phyloP scores from a whole-genome alignment of 92 coral and sea anemone genomes.

The Bergia sp. region DNA sequence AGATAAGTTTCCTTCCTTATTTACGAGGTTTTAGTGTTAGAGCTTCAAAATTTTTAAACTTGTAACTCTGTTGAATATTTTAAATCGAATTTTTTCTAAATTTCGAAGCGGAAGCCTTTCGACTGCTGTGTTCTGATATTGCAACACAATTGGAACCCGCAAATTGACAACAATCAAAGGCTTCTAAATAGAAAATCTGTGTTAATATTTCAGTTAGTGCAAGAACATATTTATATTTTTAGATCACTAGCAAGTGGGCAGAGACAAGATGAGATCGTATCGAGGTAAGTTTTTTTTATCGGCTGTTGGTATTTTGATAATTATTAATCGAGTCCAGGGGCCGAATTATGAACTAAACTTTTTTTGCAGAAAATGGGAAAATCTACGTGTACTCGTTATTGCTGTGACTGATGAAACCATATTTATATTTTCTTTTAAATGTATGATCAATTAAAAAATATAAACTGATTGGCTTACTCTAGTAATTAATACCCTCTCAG shows the following conservation, averaged over 20 bases:
- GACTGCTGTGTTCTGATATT: not conserved
- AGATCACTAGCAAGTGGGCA: constrained; percentile 81
- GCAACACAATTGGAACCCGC: not conserved
- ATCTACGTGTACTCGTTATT: not conserved
- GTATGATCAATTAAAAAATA: no score
- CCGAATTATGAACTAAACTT: not conserved
- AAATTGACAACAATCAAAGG: not conserved
- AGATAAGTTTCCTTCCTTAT: not conserved
- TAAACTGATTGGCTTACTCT: no score
- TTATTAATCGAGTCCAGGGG: not conserved
- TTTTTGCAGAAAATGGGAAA: not conserved
- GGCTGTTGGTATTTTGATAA: constrained; percentile 13
- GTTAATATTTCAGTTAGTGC: no score
- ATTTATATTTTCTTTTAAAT: no score
- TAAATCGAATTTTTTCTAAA: no score
- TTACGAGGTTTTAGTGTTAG: no score
- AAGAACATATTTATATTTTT: not conserved
- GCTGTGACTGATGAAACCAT: not conserved
- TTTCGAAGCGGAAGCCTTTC: not conserved
- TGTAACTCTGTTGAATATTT: not conserved
- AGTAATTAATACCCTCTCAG: no score
- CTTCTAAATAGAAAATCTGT: not conserved
- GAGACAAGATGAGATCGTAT: constrained; percentile 73
- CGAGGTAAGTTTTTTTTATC: constrained; percentile 55
- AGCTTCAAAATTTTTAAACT: not conserved